Evolutionary conservation across 1,140 invertebrate species (phyloP).

Genomic region (Pteromalus puparum): DNA sequence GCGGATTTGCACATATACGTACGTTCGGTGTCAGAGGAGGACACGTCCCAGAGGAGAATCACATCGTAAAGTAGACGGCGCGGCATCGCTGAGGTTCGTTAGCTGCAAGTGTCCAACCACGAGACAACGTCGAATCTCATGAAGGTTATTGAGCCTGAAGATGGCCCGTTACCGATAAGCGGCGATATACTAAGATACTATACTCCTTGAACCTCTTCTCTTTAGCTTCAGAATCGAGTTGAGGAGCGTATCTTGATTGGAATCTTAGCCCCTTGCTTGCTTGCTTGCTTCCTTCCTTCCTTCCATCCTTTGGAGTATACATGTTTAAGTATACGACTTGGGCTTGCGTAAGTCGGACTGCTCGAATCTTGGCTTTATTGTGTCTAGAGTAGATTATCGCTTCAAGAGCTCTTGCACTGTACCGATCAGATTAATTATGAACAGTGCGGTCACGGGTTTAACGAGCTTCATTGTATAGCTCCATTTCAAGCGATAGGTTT

Average conservation of each 20-base stretch:
- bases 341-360: slow-evolving; percentile 26
- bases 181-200: slow-evolving; percentile 45
- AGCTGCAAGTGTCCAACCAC: slow-evolving; percentile 17
- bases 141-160: slow-evolving; percentile 49
- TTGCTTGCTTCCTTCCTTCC: not conserved
- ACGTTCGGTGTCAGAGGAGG: not conserved
- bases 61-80: slow-evolving; percentile 40
- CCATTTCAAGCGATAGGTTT: not conserved
- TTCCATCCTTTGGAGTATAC: not conserved
- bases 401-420: not conserved
- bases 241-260: slow-evolving; percentile 46
- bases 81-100: not conserved
- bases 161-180: slow-evolving; percentile 36
- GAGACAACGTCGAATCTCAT: slow-evolving; percentile 36
- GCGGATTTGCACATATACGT: too few species aligned
- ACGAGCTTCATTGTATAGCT: not conserved
- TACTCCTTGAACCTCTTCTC: not conserved
- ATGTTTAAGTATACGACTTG: slow-evolving; percentile 16
- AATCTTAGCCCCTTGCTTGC: slow-evolving; percentile 41
- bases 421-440: slow-evolving; percentile 34
- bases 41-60: slow-evolving; percentile 29
- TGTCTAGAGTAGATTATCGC: slow-evolving; percentile 33
- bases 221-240: not conserved
- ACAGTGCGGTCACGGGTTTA: not conserved
- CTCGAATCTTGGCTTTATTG: slow-evolving; percentile 39